Conservation (phyloP, 2,113 vertebrate genomes). For the Poeciliopsis occidentalis region DNA sequence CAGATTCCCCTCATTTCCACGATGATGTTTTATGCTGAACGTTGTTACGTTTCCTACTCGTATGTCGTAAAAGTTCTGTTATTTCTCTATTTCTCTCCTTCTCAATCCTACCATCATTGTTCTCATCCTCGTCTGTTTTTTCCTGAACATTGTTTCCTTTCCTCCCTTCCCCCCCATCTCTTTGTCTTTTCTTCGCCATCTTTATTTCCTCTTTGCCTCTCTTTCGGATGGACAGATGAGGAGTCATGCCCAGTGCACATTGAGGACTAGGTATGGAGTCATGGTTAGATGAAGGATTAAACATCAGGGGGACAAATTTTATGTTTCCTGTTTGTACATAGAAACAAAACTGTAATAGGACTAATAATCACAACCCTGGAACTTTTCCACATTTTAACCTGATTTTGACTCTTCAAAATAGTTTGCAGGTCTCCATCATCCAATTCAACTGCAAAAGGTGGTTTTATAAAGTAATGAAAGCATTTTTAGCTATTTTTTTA, state of each 20-base stretch:
- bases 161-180: conserved; percentile 20
- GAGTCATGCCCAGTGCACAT: conserved; percentile 94
- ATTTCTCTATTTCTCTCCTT: conserved; percentile 69
- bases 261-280: conserved; percentile 93
- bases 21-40: conserved; percentile 39
- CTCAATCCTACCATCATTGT: conserved; percentile 27
- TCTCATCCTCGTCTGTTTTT: conserved; percentile 50
- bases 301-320: conserved; percentile 11
- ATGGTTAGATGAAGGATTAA: conserved; percentile 41
- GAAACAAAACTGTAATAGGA: neutral
- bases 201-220: conserved; percentile 59
- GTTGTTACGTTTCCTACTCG: conserved; percentile 65
- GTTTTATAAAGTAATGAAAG: neutral
- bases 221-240: conserved; percentile 87
- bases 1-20: conserved; percentile 7
- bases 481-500: no score
- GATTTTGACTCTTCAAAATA: neutral
- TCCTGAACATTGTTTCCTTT: conserved; percentile 36
- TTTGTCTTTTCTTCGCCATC: conserved; percentile 14
- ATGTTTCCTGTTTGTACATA: neutral
- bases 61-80: conserved; percentile 81
- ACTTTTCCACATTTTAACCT: neutral
- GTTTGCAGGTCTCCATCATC: neutral
- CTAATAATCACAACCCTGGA: no score
- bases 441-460: neutral